A percentile compares a stretch with the other conserved stretches of the same genome.
phyloP scores from a whole-genome alignment of 2,797 vertebrate genomes.

The Pogonophryne albipinna region DNA sequence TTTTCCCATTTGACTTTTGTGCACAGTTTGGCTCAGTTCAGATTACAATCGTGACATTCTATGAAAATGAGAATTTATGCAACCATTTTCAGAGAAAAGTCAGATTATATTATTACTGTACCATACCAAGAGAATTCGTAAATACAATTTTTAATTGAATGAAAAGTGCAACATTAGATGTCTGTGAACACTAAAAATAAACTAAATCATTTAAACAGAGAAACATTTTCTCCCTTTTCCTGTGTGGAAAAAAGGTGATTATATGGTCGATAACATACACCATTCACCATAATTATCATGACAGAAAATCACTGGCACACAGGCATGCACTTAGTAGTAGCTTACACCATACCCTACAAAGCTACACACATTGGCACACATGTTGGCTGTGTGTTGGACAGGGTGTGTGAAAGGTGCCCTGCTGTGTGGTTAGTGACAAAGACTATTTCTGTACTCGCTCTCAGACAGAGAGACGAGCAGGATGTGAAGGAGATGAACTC shows the following conservation, averaged over 20 bases:
- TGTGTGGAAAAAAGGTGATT: not conserved
- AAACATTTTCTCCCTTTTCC: not conserved
- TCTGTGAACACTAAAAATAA: not conserved
- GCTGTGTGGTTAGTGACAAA: constrained; percentile 68
- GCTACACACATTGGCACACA: constrained; percentile 45
- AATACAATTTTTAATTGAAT: not conserved
- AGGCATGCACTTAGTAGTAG: not conserved
- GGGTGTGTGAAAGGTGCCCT: constrained; percentile 66
- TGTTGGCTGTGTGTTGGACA: constrained; percentile 55
- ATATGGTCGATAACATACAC: not conserved
- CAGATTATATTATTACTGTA: constrained; percentile 3
- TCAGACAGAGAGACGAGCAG: constrained; percentile 53
- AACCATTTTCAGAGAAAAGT: constrained; percentile 24
- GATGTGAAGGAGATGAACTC: constrained; percentile 69
- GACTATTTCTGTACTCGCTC: constrained; percentile 72
- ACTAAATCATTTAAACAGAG: not conserved
- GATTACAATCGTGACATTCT: constrained; percentile 45
- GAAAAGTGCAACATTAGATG: not conserved
- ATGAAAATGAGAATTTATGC: constrained; percentile 28
- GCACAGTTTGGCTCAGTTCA: constrained; percentile 53
- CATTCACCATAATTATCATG: constrained; percentile 1
- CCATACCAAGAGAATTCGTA: not conserved
- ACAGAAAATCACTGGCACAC: constrained; percentile 8
- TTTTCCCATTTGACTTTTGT: constrained; percentile 61
- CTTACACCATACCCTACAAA: constrained; percentile 26